Evolutionary conservation across 1,140 invertebrate genomes (phyloP).

Genomic region (Bradynema listronoti): DNA sequence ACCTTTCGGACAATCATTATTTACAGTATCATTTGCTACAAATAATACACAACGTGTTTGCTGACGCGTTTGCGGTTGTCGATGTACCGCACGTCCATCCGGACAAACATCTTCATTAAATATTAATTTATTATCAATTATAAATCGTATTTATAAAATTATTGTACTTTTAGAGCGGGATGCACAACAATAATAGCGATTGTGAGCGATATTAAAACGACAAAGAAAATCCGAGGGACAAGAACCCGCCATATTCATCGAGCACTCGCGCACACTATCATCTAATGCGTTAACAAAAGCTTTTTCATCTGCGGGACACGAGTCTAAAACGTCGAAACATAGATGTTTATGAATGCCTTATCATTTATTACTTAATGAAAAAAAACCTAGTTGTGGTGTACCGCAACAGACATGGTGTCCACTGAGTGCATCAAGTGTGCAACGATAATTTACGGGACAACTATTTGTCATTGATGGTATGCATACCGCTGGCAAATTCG

Average conservation of each 20-base stretch:
- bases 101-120: constrained; percentile 47
- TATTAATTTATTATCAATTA: constrained; percentile 3
- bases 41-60: constrained; percentile 46
- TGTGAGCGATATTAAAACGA: constrained; percentile 42
- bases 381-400: constrained; percentile 38
- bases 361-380: constrained; percentile 25
- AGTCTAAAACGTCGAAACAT: too few species aligned
- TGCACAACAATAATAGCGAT: constrained; percentile 55
- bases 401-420: constrained; percentile 51
- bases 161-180: constrained; percentile 45
- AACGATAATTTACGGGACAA: constrained; percentile 46
- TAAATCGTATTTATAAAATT: not conserved
- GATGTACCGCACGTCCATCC: constrained; percentile 45
- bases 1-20: constrained; percentile 43
- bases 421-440: constrained; percentile 40
- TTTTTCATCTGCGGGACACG: constrained; percentile 52
- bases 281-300: constrained; percentile 52
- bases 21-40: constrained; percentile 14
- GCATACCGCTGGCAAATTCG: constrained; percentile 43
- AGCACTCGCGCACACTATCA: constrained; percentile 44
- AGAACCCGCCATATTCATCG: constrained; percentile 51
- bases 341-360: too few species aligned
- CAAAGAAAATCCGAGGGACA: constrained; percentile 51
- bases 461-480: constrained; percentile 39
- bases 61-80: constrained; percentile 43